Percentiles rank a stretch among this genome's conserved stretches.
Conservation (phyloP, 2,888 invertebrate species). For the Erebia ligea region DNA sequence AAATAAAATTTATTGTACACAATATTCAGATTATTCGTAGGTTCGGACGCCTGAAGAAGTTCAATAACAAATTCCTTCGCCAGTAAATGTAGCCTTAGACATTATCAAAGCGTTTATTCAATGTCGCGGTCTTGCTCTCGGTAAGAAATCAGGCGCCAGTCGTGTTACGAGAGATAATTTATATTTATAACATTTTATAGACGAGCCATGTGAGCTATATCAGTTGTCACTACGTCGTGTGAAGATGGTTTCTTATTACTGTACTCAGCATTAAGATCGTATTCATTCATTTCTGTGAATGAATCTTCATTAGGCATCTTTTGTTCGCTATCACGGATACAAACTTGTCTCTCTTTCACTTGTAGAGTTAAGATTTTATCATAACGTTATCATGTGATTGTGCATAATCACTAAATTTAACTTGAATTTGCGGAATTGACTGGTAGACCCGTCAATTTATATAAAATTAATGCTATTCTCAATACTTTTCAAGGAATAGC, state of each 20-base stretch:
- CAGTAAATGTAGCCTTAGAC: neutral
- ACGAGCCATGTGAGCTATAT: neutral
- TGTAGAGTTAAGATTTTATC: neutral
- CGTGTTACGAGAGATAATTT: neutral
- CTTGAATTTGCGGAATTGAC: too few species aligned
- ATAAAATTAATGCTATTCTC: too few species aligned
- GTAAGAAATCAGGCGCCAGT: conserved; percentile 6
- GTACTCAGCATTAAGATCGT: conserved; percentile 7
- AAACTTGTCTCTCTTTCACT: neutral
- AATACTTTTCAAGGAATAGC: too few species aligned
- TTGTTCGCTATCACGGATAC: neutral
- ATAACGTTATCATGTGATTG: too few species aligned
- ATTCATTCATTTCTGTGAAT: conserved; percentile 20
- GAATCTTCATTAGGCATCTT: conserved; percentile 16
- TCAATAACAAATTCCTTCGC: neutral
- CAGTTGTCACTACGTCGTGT: conserved; percentile 10
- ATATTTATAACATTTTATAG: neutral
- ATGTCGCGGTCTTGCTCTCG: conserved; percentile 4
- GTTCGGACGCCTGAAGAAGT: neutral
- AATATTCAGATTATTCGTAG: neutral
- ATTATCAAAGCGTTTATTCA: neutral
- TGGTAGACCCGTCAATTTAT: too few species aligned
- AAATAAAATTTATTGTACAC: neutral
- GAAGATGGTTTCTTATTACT: conserved; percentile 15
- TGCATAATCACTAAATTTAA: too few species aligned